Evolutionary conservation across 2,888 invertebrate genomes (phyloP).

Genomic region (Trichogramma dendrolimi): DNA sequence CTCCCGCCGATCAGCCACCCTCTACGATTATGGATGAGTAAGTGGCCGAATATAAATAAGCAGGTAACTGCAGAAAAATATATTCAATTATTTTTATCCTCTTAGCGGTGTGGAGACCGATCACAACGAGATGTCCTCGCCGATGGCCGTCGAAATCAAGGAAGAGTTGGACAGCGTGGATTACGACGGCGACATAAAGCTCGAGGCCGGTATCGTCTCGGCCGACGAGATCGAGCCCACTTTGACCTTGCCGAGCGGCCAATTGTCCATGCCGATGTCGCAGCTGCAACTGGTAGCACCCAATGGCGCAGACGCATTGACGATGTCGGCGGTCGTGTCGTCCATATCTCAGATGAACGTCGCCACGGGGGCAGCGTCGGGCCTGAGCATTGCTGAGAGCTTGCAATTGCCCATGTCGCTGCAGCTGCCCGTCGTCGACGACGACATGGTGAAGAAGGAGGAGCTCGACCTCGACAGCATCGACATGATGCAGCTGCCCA

Average conservation of each 20-base stretch:
- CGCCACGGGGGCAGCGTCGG: neutral
- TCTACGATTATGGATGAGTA: conserved; percentile 27
- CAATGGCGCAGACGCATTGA: too few relatives aligned
- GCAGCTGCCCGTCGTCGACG: conserved; percentile 32
- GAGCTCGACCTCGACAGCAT: conserved; percentile 58
- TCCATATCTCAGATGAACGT: too few relatives aligned
- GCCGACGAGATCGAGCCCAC: conserved; percentile 8
- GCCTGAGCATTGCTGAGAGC: neutral
- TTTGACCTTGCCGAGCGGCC: neutral
- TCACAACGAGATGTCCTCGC: conserved; percentile 34
- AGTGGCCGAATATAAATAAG: neutral
- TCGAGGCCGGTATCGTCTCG: conserved; percentile 17
- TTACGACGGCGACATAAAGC: conserved; percentile 42
- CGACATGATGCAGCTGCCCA: conserved; percentile 75
- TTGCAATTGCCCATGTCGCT: conserved; percentile 15
- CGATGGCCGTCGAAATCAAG: conserved; percentile 42
- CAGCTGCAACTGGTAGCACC: neutral
- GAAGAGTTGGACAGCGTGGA: conserved; percentile 47
- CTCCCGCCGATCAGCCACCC: conserved; percentile 23
- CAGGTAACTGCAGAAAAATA: too few relatives aligned
- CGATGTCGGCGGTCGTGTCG: too few relatives aligned
- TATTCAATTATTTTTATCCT: conserved; percentile 4
- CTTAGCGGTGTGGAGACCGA: conserved; percentile 18
- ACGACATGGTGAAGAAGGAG: conserved; percentile 46
- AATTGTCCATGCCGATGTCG: conserved; percentile 5